Evolutionary conservation across 2,113 vertebrate species (phyloP).

Genomic region (Shinisaurus crocodilurus): DNA sequence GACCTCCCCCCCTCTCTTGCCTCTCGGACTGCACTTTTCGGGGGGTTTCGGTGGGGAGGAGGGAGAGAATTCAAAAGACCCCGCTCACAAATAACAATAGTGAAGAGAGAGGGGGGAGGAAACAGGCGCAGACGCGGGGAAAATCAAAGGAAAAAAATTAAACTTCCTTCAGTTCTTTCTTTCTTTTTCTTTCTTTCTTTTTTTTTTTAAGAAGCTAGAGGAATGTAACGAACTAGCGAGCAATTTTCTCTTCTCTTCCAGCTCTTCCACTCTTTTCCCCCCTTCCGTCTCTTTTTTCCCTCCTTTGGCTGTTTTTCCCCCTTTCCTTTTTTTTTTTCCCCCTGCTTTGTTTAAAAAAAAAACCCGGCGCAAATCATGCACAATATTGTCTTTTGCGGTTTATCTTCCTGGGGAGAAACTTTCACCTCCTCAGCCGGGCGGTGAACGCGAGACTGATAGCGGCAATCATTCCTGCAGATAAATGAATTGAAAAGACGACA

Average conservation of each 20-base stretch:
- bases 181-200: constrained; percentile 29
- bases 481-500: constrained; percentile 99
- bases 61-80: constrained; percentile 60
- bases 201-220: constrained; percentile 69
- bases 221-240: constrained; percentile 70
- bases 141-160: constrained; percentile 54
- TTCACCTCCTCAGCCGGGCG: constrained; percentile 99
- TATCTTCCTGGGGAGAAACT: constrained; percentile 99
- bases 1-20: constrained; percentile 31
- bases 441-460: constrained; percentile 99
- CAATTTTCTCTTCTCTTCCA: constrained; percentile 48
- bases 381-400: constrained; percentile 99
- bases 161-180: constrained; percentile 65
- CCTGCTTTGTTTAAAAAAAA: constrained; percentile 80
- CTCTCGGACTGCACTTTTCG: constrained; percentile 66
- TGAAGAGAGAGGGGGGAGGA: constrained; percentile 48
- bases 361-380: constrained; percentile 88
- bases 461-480: constrained; percentile 99
- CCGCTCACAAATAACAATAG: constrained; percentile 61
- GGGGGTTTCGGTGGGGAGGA: constrained; percentile 48
- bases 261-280: constrained; percentile 31
- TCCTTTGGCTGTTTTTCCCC: constrained; percentile 54
- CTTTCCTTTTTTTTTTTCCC: constrained; percentile 66
- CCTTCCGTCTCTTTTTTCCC: constrained; percentile 49
- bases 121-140: constrained; percentile 21